phyloP scores from a whole-genome alignment of 2,797 vertebrate species.

The Mormyrus hasselquistii region DNA sequence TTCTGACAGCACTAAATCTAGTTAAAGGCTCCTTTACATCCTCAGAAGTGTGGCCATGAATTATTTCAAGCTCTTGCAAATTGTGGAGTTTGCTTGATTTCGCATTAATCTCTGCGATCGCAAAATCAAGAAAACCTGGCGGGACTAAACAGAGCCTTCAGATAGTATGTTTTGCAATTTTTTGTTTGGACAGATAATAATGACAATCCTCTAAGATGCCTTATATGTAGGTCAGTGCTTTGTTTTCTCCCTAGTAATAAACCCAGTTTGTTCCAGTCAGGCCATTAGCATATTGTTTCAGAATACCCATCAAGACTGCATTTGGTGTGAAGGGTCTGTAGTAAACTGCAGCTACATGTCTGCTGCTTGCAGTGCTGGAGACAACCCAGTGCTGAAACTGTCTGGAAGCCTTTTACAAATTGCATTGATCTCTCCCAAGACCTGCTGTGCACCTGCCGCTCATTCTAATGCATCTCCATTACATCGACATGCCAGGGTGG shows the following conservation, averaged over 20 bases:
- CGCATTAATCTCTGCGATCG: background rate
- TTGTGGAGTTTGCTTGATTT: background rate
- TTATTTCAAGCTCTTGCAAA: background rate
- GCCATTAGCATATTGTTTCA: conserved; percentile 30
- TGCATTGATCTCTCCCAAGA: conserved; percentile 49
- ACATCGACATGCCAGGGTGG: conserved; percentile 9
- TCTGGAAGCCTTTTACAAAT: conserved; percentile 57
- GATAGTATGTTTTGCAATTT: background rate
- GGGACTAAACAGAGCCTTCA: background rate
- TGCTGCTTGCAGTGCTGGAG: conserved; percentile 36
- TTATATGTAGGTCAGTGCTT: conserved; percentile 18
- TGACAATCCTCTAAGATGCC: conserved; percentile 3
- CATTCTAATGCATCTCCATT: conserved; percentile 40
- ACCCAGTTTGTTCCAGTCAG: conserved; percentile 1
- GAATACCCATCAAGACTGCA: background rate
- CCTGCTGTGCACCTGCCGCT: conserved; percentile 46
- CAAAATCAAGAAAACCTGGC: background rate
- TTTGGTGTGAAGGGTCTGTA: conserved; percentile 29
- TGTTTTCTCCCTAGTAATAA: conserved; percentile 16
- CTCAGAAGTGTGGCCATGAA: no score
- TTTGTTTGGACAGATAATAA: background rate
- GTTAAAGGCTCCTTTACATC: no score
- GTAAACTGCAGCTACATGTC: conserved; percentile 19
- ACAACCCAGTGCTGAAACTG: conserved; percentile 47
- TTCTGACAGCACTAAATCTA: no score